phyloP scores from a whole-genome alignment of 2,797 vertebrate species.

The Rhincodon typus region DNA sequence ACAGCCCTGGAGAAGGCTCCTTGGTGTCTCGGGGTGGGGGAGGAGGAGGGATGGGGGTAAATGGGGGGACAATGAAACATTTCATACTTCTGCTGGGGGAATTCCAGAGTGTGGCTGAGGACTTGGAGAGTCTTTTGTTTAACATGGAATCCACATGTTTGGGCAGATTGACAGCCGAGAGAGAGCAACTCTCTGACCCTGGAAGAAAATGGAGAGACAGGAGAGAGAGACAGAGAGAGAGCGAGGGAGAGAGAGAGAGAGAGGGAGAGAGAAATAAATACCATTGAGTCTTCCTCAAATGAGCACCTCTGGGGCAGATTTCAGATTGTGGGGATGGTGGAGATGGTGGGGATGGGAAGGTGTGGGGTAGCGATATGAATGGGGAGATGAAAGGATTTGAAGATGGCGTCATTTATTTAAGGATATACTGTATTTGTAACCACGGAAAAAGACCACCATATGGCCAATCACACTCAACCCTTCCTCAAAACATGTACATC shows the following conservation, averaged over 20 bases:
- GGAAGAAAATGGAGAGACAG: conserved; percentile 51
- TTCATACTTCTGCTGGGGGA: conserved; percentile 98
- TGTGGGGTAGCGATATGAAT: not conserved
- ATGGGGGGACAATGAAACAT: conserved; percentile 39
- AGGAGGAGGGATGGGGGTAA: conserved; percentile 41
- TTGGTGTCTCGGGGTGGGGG: conserved; percentile 30
- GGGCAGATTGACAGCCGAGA: conserved; percentile 97
- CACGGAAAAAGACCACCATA: not conserved
- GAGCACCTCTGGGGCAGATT: not conserved
- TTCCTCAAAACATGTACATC: not conserved
- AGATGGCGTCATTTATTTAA: not conserved
- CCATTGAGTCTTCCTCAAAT: not conserved
- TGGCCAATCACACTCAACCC: not conserved
- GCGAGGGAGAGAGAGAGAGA: conserved; percentile 66
- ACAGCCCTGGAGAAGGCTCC: conserved; percentile 21
- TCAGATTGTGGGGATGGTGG: not conserved
- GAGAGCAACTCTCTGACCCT: conserved; percentile 94
- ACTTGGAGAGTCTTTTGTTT: conserved; percentile 99
- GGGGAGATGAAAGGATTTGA: not conserved
- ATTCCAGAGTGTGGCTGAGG: conserved; percentile 97
- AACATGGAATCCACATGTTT: conserved; percentile 98
- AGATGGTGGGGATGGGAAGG: not conserved
- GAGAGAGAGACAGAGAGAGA: conserved; percentile 51
- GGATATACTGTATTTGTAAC: not conserved
- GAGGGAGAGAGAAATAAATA: conserved; percentile 62